phyloP scores from a whole-genome alignment of 2,888 invertebrate species.

The Sclerodermus sp. region DNA sequence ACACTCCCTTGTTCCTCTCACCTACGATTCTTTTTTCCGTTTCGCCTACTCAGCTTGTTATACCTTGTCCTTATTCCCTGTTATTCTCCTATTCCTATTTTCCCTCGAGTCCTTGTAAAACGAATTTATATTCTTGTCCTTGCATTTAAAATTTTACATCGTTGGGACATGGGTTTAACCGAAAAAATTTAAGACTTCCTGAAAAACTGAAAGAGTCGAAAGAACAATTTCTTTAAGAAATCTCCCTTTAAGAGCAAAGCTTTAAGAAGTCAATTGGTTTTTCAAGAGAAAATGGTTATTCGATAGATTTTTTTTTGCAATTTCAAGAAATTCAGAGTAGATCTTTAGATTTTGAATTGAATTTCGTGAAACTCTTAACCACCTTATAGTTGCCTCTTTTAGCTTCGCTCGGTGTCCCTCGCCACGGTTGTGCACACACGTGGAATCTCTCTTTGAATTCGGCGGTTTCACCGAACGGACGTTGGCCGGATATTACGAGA shows the following conservation, averaged over 20 bases:
- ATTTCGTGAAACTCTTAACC: neutral
- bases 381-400: conserved; percentile 6
- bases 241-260: too few species aligned
- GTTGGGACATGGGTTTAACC: too few species aligned
- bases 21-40: conserved; percentile 1
- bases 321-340: too few species aligned
- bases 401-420: conserved; percentile 5
- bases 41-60: neutral
- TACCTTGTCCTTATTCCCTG: conserved; percentile 1
- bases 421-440: neutral
- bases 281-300: too few species aligned
- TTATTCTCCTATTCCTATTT: conserved; percentile 2
- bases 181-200: too few species aligned
- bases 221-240: too few species aligned
- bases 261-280: too few species aligned
- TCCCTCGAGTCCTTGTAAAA: neutral
- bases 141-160: too few species aligned
- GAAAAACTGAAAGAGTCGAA: too few species aligned
- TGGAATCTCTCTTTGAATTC: conserved; percentile 22
- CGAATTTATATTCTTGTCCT: too few species aligned
- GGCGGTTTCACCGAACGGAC: conserved; percentile 17
- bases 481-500: conserved; percentile 25
- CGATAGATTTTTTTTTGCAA: too few species aligned
- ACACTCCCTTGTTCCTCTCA: neutral
- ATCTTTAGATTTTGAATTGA: neutral